Evolutionary conservation across 2,888 invertebrate species (phyloP), one percentile per base, ranked within the genome.

Genomic region (Luperina testacea): DNA sequence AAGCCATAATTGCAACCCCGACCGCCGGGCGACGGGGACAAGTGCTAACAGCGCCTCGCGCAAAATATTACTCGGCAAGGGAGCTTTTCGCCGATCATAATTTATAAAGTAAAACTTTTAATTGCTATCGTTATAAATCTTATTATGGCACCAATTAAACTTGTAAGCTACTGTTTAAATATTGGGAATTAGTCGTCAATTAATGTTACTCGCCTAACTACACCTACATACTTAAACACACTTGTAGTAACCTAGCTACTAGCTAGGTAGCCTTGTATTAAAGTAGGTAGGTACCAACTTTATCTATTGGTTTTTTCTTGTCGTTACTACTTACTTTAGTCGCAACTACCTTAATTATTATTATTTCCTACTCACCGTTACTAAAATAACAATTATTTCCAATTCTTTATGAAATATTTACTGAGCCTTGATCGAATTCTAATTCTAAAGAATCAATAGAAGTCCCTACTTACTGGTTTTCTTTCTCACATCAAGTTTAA

Each of bases 1-100:
- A 94, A 92, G 93, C 90, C 93, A 93, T 96, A 95, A 96, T 95
- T 95, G 94, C 95, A 93, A 94, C 93, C 93, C 94, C 93, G 93
- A 91, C 93, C 90, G 90, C 82, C 88, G 88, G 92, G 90, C 89
- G 90, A 81, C 88, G 88, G 92, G 91, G 92, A 92, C 93, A 91
- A 83, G 87, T 85, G 83, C 82, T 79, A 87, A 80, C 82, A 81
- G 73, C 79, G 84, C 80, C 75, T 79, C 89, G 87, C 88, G 38
- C 71, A 42, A 63, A 84, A 90, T 90, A 88, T 90, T 88, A 82
- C 86, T 85, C 82, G 83, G 80, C 87, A 90, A 90, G 91, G 92
- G 92, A 91, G 89, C 87, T 88, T 87, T 86, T 85, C 87, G 80
- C 88, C 89, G 88, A 88, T 90, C 91, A 91, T 93, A 92, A 94